A percentile compares a stretch with the other conserved stretches of the same genome.
Conservation (phyloP, 2,888 invertebrate genomes). For the Piscicola geometra region DNA sequence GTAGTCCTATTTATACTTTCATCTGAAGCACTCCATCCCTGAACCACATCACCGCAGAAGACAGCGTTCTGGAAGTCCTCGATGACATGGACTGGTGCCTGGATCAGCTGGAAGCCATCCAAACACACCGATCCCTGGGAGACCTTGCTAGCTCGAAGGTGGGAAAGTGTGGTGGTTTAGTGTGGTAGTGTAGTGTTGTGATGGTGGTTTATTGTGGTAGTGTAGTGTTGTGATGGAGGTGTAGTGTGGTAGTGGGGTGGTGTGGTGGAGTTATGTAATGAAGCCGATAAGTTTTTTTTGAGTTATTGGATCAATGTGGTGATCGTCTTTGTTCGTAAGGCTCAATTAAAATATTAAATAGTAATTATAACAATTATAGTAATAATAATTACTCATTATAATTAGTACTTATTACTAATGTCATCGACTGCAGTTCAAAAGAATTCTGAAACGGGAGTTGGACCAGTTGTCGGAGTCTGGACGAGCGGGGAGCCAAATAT, state of each 20-base stretch:
- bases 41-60: slow-evolving; percentile 58
- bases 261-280: too few species aligned
- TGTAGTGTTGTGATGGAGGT: too few species aligned
- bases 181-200: too few species aligned
- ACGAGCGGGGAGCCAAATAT: slow-evolving; percentile 97
- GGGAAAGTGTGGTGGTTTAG: slow-evolving; percentile 42
- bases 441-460: slow-evolving; percentile 98
- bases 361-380: too few species aligned
- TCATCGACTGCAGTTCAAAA: slow-evolving; percentile 86
- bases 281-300: too few species aligned
- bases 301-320: too few species aligned
- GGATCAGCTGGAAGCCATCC: slow-evolving; percentile 98
- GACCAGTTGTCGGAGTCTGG: slow-evolving; percentile 98
- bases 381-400: not conserved
- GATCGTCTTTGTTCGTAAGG: too few species aligned
- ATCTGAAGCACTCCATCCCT: not conserved
- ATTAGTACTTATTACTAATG: not conserved
- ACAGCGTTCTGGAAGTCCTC: slow-evolving; percentile 88
- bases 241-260: too few species aligned
- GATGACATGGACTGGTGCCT: slow-evolving; percentile 99
- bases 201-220: too few species aligned
- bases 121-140: slow-evolving; percentile 96
- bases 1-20: not conserved
- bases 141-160: slow-evolving; percentile 99
- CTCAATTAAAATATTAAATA: too few species aligned